Percentiles rank a stretch among this genome's conserved stretches.
Evolutionary conservation across 2,113 vertebrate species (phyloP).

Genomic region (Proteles cristata): DNA sequence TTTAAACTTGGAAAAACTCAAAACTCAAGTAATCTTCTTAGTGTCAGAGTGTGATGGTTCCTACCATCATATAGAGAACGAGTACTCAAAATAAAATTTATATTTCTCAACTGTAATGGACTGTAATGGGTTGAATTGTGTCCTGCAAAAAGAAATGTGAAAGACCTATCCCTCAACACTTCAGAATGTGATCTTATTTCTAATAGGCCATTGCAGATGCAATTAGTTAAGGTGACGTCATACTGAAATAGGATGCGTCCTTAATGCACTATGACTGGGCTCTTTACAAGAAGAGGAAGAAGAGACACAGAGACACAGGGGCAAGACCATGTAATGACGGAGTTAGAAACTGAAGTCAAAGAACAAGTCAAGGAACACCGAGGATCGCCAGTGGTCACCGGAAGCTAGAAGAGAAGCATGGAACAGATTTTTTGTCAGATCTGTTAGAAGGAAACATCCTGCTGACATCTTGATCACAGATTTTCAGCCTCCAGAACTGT

Average conservation of each 20-base stretch:
- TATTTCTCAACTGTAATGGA: background rate
- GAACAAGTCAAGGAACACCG: background rate
- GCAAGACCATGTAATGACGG: background rate
- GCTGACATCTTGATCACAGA: no score
- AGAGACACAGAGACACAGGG: background rate
- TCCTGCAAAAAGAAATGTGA: no score
- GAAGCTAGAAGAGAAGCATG: background rate
- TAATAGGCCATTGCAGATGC: no score
- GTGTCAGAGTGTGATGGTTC: background rate
- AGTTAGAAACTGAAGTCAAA: background rate
- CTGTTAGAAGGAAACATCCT: no score
- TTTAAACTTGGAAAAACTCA: background rate
- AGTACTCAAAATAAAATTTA: background rate
- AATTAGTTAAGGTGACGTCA: background rate
- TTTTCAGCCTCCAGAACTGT: no score
- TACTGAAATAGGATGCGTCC: background rate
- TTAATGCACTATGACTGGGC: background rate
- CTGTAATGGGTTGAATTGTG: background rate
- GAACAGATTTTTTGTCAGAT: no score
- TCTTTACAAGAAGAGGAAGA: background rate
- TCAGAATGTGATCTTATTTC: background rate
- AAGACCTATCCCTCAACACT: background rate
- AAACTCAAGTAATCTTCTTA: background rate
- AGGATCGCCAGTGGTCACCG: background rate
- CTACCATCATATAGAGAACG: background rate